Conservation (phyloP, 2,113 vertebrate species). For the Tetraodon nigroviridis region DNA sequence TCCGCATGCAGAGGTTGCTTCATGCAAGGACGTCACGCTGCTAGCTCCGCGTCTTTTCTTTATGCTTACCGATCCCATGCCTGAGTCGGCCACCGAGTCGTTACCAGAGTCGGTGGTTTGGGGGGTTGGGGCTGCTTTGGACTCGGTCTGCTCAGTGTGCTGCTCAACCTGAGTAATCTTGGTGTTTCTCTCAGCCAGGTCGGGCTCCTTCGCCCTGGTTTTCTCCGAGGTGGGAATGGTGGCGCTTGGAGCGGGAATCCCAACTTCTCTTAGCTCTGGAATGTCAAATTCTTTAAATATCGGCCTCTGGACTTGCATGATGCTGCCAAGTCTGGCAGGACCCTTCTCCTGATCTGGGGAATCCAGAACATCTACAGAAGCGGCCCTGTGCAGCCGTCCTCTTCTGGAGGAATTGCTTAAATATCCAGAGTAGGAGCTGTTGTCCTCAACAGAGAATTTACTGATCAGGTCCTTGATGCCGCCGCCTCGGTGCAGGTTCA, state of each 20-base stretch:
- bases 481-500: constrained; percentile 42
- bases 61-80: constrained; percentile 66
- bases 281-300: neutral
- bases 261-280: neutral
- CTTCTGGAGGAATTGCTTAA: constrained; percentile 6
- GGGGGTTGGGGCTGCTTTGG: constrained; percentile 8
- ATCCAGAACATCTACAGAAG: constrained; percentile 2
- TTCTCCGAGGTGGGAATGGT: constrained; percentile 19
- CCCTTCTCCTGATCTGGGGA: neutral
- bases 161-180: constrained; percentile 3
- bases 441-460: constrained; percentile 59
- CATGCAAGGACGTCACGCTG: constrained; percentile 22
- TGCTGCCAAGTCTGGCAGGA: neutral
- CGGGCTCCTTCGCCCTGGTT: neutral
- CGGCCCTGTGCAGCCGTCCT: constrained; percentile 2
- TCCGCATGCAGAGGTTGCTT: constrained; percentile 16
- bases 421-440: neutral
- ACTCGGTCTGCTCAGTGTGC: constrained; percentile 5
- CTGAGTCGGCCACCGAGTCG: constrained; percentile 52
- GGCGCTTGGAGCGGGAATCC: constrained; percentile 27
- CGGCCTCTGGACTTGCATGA: neutral
- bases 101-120: constrained; percentile 25
- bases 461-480: constrained; percentile 70
- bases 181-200: neutral
- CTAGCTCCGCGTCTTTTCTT: neutral